Base-by-base conservation (phyloP, 2,797 vertebrate genomes). In the Chaenodraco wilsoni region DNA sequence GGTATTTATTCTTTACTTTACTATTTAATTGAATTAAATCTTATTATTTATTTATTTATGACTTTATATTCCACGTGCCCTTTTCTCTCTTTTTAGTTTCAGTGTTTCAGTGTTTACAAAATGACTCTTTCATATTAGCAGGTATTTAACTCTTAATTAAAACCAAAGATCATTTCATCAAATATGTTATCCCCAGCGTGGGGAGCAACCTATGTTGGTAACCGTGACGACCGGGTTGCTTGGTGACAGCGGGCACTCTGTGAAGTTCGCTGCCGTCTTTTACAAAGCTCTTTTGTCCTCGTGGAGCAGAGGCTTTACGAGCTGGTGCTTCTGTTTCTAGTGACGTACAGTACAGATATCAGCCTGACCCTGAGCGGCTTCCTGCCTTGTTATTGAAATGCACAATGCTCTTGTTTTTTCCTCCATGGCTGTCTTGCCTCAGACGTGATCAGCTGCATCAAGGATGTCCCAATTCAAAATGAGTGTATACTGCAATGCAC, bases 1-100 rank as follows among this genome's bases (percentile, higher is more conserved):
- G 93, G 93, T 94, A 89, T 78, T 82, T 66, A 31, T 40, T 3
- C 21, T 40, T 56, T 23, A 4, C 16, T 49, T 69, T 44, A 27
- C 27, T 27, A 27, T 27, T 27, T 27, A 5, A 27, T 27, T 51
- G 1, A 14, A 1, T 55, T 1, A 3, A 13, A 3, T 37, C 8
- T 33, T 15, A 0, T 55, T 66, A 5, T 61, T 45, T 9, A 40
- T 48, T 3, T 27, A 27, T 27, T 27, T 27, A 3, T 27, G 5
- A 54, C 52, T 48, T 51, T 5, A 27, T 27, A 27, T 27, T 27
- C 27, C 27, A 27, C 1, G 27, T 27, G 27, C 4, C 27, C 5
- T 46, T 15, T 27, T 17, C 3, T 46, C 1, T 43, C 23, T 67
- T 44, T 27, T 61, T 4, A 50, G 15, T 56, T 7, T 21, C 15